phyloP scores from a whole-genome alignment of 2,888 invertebrate genomes.

The Didymodactylos carnosus region DNA sequence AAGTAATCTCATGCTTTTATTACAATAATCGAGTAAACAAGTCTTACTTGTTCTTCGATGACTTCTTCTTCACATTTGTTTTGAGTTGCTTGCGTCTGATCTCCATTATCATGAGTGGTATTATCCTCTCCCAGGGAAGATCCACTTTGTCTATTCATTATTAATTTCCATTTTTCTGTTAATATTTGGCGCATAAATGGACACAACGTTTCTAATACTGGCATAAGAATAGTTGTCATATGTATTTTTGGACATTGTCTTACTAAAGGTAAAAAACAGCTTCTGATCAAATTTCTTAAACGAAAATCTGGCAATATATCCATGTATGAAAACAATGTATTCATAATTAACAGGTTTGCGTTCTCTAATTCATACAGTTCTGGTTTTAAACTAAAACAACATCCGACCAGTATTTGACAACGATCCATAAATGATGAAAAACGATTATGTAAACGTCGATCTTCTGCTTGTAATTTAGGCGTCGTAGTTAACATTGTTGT shows the following conservation, averaged over 20 bases:
- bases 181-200: background rate
- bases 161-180: background rate
- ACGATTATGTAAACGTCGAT: background rate
- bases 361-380: background rate
- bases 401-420: background rate
- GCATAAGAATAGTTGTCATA: background rate
- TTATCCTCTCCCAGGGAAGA: background rate
- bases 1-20: no score
- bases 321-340: slow-evolving; percentile 4
- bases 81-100: background rate
- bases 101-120: background rate
- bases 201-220: background rate
- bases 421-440: background rate
- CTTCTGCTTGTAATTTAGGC: background rate
- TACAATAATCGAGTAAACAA: no score
- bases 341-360: background rate
- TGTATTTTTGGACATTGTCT: background rate
- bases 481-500: background rate
- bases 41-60: background rate
- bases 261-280: background rate
- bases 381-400: background rate
- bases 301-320: slow-evolving; percentile 6
- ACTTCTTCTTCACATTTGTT: background rate
- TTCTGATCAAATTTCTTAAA: slow-evolving; percentile 4
- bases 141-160: background rate